Evolutionary conservation across 2,113 vertebrate species (phyloP), one percentile per base, ranked within the genome.

Genomic region (Varanus salvator): DNA sequence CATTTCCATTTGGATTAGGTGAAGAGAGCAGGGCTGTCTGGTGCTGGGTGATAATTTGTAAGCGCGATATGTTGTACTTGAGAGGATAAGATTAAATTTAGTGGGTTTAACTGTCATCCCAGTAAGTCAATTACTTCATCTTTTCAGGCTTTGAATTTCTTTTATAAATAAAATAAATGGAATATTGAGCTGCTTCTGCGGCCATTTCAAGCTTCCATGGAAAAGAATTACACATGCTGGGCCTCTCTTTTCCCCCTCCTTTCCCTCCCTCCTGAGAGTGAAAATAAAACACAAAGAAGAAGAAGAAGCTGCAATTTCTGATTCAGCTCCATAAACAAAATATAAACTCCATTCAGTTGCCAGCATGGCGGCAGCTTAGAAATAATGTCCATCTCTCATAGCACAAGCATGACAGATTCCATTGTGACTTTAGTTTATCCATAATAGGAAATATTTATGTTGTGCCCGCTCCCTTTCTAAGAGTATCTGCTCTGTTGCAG

Each of bases 61-160:
- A 97, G 96, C 96, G 94, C 92, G 97, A 98, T 97, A 97, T 97
- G 98, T 98, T 97, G 97, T 97, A 97, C 97, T 97, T 97, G 97
- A 98, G 97, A 97, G 97, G 97, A 98, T 97, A 97, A 98, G 98
- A 98, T 97, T 98, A 98, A 98, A 98, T 98, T 98, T 98, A 97
- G 97, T 97, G 97, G 98, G 97, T 97, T 98, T 98, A 97, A 97
- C 97, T 98, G 98, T 98, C 98, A 97, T 97, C 97, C 96, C 97
- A 95, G 97, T 97, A 97, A 98, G 97, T 98, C 97, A 98, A 98
- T 98, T 98, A 98, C 97, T 97, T 98, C 97, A 97, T 97, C 97
- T 97, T 98, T 98, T 98, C 97, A 97, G 97, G 96, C 97, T 98
- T 97, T 97, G 97, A 98, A 97, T 97, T 97, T 97, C 97, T 97